Percentiles rank a stretch among this genome's conserved stretches.
Conservation (phyloP, 2,797 vertebrate genomes). For the Thamnophis elegans region DNA sequence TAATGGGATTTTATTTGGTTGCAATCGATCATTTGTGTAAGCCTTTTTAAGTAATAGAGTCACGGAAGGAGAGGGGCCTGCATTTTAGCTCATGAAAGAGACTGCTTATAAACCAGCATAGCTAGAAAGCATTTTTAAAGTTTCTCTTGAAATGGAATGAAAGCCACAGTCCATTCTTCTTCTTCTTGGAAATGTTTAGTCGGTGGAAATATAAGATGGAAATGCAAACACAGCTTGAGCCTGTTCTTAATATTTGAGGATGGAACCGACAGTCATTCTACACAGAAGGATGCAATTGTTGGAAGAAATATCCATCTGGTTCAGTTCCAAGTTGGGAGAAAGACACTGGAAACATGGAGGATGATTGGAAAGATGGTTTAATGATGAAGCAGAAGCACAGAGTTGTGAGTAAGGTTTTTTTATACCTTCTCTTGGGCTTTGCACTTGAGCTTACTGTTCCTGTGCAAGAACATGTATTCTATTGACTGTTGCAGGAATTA, state of each 20-base stretch:
- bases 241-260: not conserved
- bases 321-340: too few relatives aligned
- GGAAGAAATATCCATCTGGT: too few relatives aligned
- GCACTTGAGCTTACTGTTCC: too few relatives aligned
- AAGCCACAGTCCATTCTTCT: not conserved
- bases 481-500: too few relatives aligned
- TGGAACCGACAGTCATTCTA: not conserved
- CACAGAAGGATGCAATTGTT: not conserved
- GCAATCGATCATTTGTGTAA: constrained; percentile 47
- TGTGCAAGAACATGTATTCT: too few relatives aligned
- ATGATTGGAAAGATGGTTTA: too few relatives aligned
- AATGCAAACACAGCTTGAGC: not conserved
- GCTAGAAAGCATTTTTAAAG: not conserved
- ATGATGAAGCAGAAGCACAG: too few relatives aligned
- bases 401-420: too few relatives aligned
- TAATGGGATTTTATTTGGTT: constrained; percentile 44
- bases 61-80: constrained; percentile 21
- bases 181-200: not conserved
- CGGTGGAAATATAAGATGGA: not conserved
- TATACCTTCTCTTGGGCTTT: too few relatives aligned
- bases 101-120: not conserved
- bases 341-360: too few relatives aligned
- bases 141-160: not conserved
- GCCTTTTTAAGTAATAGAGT: constrained; percentile 47
- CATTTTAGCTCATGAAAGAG: not conserved